phyloP scores from a whole-genome alignment of 2,888 invertebrate genomes.

The Aphidoletes aphidimyza region DNA sequence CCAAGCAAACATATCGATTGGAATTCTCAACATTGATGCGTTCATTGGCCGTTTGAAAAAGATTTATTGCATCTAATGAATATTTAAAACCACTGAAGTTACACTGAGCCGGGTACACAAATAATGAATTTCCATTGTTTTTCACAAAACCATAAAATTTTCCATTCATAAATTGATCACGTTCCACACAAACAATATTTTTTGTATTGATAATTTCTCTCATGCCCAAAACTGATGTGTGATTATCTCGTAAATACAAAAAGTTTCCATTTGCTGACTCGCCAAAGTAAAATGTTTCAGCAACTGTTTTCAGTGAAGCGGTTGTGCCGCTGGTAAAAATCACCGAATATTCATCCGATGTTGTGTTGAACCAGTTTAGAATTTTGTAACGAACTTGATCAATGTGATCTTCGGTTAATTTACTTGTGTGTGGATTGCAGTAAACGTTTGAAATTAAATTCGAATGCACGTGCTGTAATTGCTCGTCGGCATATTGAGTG shows the following conservation, averaged over 20 bases:
- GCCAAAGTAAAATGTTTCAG: conserved; percentile 80
- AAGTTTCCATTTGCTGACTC: conserved; percentile 71
- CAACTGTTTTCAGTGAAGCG: conserved; percentile 82
- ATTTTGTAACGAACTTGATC: conserved; percentile 86
- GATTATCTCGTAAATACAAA: conserved; percentile 88
- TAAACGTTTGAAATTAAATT: conserved; percentile 80
- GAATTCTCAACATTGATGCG: conserved; percentile 59
- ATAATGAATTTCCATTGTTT: conserved; percentile 70
- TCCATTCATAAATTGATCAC: conserved; percentile 61
- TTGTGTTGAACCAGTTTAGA: conserved; percentile 86
- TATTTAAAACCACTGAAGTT: conserved; percentile 95
- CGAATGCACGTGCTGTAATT: conserved; percentile 73
- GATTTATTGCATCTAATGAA: conserved; percentile 77
- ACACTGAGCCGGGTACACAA: conserved; percentile 91
- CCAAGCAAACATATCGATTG: conserved; percentile 78
- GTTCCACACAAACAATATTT: conserved; percentile 70
- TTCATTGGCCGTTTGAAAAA: conserved; percentile 67
- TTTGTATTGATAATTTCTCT: conserved; percentile 78
- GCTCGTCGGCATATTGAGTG: conserved; percentile 80
- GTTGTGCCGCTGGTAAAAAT: conserved; percentile 97
- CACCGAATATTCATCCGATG: conserved; percentile 81
- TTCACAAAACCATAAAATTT: conserved; percentile 68
- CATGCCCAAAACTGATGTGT: conserved; percentile 95
- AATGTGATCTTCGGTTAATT: conserved; percentile 82
- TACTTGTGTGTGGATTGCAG: conserved; percentile 92